Conservation (phyloP, 2,888 invertebrate species). For the Chrysolina oricalcia region DNA sequence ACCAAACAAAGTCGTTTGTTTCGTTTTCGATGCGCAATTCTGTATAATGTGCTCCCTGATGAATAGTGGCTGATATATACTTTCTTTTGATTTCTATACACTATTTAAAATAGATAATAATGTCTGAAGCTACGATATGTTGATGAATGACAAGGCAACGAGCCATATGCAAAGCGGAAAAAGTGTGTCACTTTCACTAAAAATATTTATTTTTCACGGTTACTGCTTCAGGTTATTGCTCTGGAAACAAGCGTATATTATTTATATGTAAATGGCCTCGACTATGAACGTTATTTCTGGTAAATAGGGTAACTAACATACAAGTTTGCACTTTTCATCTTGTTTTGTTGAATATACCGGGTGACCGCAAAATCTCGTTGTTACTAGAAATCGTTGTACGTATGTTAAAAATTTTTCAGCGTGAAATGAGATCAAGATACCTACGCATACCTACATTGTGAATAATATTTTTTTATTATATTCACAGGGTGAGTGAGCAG, state of each 20-base stretch:
- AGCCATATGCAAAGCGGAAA: slow-evolving; percentile 32
- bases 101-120: not conserved
- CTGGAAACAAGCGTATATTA: slow-evolving; percentile 37
- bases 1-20: too few relatives aligned
- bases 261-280: slow-evolving; percentile 16
- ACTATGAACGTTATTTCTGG: slow-evolving; percentile 11
- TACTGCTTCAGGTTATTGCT: slow-evolving; percentile 21
- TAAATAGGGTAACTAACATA: not conserved
- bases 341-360: too few relatives aligned
- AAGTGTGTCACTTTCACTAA: slow-evolving; percentile 37
- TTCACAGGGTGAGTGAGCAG: too few relatives aligned
- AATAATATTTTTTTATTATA: too few relatives aligned
- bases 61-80: not conserved
- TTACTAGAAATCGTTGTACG: too few relatives aligned
- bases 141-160: slow-evolving; percentile 26
- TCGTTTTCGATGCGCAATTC: too few relatives aligned
- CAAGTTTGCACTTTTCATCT: too few relatives aligned
- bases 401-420: too few relatives aligned
- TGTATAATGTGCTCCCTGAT: not conserved
- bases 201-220: slow-evolving; percentile 27
- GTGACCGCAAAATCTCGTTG: too few relatives aligned
- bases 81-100: not conserved
- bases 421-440: too few relatives aligned
- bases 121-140: not conserved
- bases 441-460: too few relatives aligned